Percentiles rank a stretch among this genome's conserved stretches.
phyloP scores from a whole-genome alignment of 2,113 vertebrate genomes.

The Reinhardtius hippoglossoides region DNA sequence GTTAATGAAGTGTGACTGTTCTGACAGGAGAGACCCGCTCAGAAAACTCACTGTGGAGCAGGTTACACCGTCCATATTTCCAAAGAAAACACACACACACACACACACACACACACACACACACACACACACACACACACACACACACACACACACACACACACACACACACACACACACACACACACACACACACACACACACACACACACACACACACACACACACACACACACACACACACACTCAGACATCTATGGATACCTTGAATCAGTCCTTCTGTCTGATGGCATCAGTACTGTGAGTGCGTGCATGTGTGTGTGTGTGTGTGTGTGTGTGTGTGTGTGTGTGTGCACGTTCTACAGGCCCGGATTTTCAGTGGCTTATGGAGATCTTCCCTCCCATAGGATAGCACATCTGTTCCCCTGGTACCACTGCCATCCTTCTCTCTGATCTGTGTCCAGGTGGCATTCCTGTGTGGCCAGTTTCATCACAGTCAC shows the following conservation, averaged over 20 bases:
- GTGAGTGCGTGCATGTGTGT: too few relatives aligned
- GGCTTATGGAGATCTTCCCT: constrained; percentile 68
- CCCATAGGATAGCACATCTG: constrained; percentile 71
- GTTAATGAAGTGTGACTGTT: constrained; percentile 64
- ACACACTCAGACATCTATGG: constrained; percentile 5
- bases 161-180: constrained; percentile 1
- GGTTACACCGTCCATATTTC: constrained; percentile 30
- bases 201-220: neutral
- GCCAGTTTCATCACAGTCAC: constrained; percentile 46
- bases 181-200: constrained; percentile 1
- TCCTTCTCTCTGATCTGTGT: constrained; percentile 66
- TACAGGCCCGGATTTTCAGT: constrained; percentile 18
- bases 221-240: constrained; percentile 5
- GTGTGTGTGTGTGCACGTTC: neutral
- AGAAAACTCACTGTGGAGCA: constrained; percentile 45
- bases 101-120: neutral
- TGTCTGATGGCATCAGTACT: constrained; percentile 25
- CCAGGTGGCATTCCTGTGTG: constrained; percentile 72
- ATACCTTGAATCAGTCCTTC: constrained; percentile 9
- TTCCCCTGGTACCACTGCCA: constrained; percentile 55
- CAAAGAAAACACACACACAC: constrained; percentile 13
- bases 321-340: neutral
- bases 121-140: constrained; percentile 5
- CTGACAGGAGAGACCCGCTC: constrained; percentile 54
- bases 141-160: neutral